Conservation (phyloP, 92 coral and sea anemone species). For the Porites lobata region DNA sequence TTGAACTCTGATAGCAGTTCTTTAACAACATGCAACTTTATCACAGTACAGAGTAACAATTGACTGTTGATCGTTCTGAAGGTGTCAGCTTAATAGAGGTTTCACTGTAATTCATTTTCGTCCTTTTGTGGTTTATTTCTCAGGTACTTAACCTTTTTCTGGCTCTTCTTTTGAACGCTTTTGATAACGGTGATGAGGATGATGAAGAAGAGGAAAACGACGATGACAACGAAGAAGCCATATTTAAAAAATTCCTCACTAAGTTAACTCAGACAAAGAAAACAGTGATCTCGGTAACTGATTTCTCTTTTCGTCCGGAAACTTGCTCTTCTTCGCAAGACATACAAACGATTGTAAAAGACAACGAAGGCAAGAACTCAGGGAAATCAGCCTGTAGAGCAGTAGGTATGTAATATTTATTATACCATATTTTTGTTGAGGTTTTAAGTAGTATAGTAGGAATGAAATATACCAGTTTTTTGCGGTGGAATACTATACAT, state of each 20-base stretch:
- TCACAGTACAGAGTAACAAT: too few relatives aligned
- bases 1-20: too few relatives aligned
- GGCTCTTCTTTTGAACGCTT: conserved; percentile 88
- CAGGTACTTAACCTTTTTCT: conserved; percentile 91
- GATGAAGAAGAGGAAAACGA: conserved; percentile 74
- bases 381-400: background rate
- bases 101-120: background rate
- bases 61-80: too few relatives aligned
- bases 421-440: background rate
- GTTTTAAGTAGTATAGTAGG: too few relatives aligned
- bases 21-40: too few relatives aligned
- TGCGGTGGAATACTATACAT: too few relatives aligned
- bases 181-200: conserved; percentile 87
- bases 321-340: conserved; percentile 63
- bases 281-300: conserved; percentile 47
- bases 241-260: conserved; percentile 30
- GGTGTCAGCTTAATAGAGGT: background rate
- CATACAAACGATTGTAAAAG: conserved; percentile 19
- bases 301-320: conserved; percentile 17
- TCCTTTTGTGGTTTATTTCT: background rate
- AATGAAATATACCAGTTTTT: too few relatives aligned
- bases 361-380: conserved; percentile 1
- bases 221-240: conserved; percentile 59
- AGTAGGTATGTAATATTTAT: conserved; percentile 15
- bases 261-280: conserved; percentile 75